Evolutionary conservation across 2,888 invertebrate species (phyloP).

Genomic region (Hydropsyche betteni): DNA sequence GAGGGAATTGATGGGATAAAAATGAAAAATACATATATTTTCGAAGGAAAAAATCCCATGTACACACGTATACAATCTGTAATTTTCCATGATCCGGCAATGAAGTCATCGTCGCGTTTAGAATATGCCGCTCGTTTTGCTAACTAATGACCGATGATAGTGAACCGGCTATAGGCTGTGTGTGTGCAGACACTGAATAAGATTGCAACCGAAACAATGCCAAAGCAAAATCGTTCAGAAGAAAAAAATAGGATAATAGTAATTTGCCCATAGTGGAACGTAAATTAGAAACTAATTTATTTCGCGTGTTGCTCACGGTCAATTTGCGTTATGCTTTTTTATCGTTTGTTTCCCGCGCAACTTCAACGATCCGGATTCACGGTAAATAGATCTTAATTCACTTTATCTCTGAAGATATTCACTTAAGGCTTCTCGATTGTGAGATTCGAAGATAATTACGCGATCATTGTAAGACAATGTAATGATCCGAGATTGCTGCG

Average conservation of each 20-base stretch:
- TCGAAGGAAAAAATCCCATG: too few species aligned
- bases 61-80: background rate
- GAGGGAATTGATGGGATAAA: slow-evolving; percentile 7
- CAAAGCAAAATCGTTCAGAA: background rate
- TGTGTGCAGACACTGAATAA: slow-evolving; percentile 15
- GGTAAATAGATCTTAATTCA: slow-evolving; percentile 44
- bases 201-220: slow-evolving; percentile 23
- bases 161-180: too few species aligned
- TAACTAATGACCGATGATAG: slow-evolving; percentile 35
- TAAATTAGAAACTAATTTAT: slow-evolving; percentile 37
- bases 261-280: slow-evolving; percentile 40
- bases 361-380: slow-evolving; percentile 41
- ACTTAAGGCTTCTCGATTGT: background rate
- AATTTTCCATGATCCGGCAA: slow-evolving; percentile 27
- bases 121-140: slow-evolving; percentile 27
- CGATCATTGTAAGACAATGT: slow-evolving; percentile 1
- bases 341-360: slow-evolving; percentile 1
- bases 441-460: slow-evolving; percentile 1
- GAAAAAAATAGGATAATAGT: slow-evolving; percentile 1
- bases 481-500: slow-evolving; percentile 15
- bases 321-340: background rate
- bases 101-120: slow-evolving; percentile 43
- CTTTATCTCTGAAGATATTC: slow-evolving; percentile 24
- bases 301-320: slow-evolving; percentile 10
- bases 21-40: background rate